A percentile compares a stretch with the other conserved stretches of the same genome.
phyloP scores from a whole-genome alignment of 1,140 invertebrate genomes.

The Ceratina australensis region DNA sequence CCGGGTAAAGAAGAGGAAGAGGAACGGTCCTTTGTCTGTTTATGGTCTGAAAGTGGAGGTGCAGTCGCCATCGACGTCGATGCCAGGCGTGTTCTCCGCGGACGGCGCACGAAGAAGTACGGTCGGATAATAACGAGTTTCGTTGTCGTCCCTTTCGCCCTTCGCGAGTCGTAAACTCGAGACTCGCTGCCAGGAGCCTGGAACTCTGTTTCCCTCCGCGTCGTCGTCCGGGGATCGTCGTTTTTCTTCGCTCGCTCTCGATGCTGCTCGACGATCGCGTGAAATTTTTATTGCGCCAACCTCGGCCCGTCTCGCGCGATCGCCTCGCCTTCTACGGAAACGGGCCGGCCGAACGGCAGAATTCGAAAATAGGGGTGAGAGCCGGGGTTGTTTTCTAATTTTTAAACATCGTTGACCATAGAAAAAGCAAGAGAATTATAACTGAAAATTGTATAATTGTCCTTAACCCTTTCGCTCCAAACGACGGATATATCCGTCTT shows the following conservation, averaged over 20 bases:
- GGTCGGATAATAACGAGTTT: slow-evolving; percentile 78
- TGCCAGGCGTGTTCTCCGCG: slow-evolving; percentile 51
- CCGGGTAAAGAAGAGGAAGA: slow-evolving; percentile 38
- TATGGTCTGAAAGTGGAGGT: slow-evolving; percentile 77
- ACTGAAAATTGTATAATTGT: too few species aligned
- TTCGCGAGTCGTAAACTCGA: slow-evolving; percentile 71
- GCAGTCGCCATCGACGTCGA: slow-evolving; percentile 38
- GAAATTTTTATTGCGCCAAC: slow-evolving; percentile 74
- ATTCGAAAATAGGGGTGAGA: background rate
- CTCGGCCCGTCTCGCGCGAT: slow-evolving; percentile 58
- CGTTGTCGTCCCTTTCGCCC: slow-evolving; percentile 73
- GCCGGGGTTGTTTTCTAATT: background rate
- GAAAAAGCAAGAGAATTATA: too few species aligned
- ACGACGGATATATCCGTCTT: too few species aligned
- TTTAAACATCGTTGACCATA: too few species aligned
- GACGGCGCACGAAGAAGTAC: slow-evolving; percentile 72
- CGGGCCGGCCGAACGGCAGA: background rate
- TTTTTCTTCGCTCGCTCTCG: slow-evolving; percentile 46
- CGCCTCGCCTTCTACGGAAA: slow-evolving; percentile 61
- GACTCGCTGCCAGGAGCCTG: slow-evolving; percentile 24
- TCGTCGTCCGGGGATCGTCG: slow-evolving; percentile 56
- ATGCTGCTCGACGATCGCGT: slow-evolving; percentile 66
- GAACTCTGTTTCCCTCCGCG: background rate
- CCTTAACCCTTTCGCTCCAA: too few species aligned
- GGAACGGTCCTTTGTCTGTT: slow-evolving; percentile 78